Percentiles rank a stretch among this genome's conserved stretches.
These are phyloP conservation scores for Andrena camellia DNA, from an alignment of 2,888 invertebrate genomes.

Conservation along the genomic window DNA sequence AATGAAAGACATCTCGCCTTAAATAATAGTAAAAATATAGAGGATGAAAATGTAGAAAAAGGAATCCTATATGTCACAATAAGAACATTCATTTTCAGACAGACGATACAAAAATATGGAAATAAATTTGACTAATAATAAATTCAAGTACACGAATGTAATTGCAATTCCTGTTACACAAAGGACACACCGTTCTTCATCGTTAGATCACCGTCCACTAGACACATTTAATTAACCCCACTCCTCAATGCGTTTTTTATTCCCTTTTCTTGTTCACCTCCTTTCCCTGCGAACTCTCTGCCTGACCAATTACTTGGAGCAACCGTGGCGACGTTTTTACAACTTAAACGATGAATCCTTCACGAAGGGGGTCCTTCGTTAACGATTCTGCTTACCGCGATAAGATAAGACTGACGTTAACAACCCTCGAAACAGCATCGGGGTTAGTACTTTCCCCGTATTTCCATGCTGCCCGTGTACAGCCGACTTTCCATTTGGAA, in stretches of 20 bases:
- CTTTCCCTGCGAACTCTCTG: slow-evolving; percentile 2
- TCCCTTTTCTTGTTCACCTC: not conserved
- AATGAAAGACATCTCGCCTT: too few species aligned
- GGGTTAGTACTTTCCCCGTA: slow-evolving; percentile 14
- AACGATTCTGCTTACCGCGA: slow-evolving; percentile 46
- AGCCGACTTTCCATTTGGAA: slow-evolving; percentile 46
- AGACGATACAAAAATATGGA: too few species aligned
- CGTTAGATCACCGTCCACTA: not conserved
- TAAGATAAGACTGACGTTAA: slow-evolving; percentile 55
- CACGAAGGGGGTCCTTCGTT: slow-evolving; percentile 18
- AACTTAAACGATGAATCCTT: slow-evolving; percentile 1
- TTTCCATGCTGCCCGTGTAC: slow-evolving; percentile 27
- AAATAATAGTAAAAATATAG: too few species aligned
- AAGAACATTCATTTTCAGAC: too few species aligned
- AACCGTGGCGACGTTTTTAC: slow-evolving; percentile 15
- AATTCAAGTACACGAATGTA: too few species aligned
- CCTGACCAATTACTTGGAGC: slow-evolving; percentile 26
- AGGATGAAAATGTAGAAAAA: too few species aligned
- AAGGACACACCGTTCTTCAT: not conserved
- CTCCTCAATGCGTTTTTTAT: not conserved
- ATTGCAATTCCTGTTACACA: not conserved
- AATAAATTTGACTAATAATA: too few species aligned
- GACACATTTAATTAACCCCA: slow-evolving; percentile 33
- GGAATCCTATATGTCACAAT: too few species aligned
- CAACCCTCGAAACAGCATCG: slow-evolving; percentile 44